These are phyloP conservation scores for Tenebrio molitor DNA, from an alignment of 1,140 invertebrate species.

Conservation along the genomic window DNA sequence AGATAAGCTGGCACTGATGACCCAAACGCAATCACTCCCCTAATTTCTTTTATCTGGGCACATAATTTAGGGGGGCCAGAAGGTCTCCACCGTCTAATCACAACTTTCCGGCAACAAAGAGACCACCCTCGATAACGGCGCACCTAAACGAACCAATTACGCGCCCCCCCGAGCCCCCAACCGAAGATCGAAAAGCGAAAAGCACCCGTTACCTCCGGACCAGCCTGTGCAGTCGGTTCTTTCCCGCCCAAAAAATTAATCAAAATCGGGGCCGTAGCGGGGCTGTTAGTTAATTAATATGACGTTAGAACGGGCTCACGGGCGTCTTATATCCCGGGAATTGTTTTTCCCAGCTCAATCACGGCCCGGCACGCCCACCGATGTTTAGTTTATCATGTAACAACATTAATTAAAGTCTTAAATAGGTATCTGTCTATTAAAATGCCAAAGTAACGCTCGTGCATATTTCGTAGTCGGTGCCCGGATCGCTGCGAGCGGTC, in stretches of 20 bases:
- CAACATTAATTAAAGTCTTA: conserved; percentile 58
- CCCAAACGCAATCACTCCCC: no score
- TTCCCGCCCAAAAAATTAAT: conserved; percentile 31
- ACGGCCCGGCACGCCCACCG: conserved; percentile 48
- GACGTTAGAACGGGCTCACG: conserved; percentile 37
- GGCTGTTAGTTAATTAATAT: conserved; percentile 29
- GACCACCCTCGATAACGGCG: conserved; percentile 19
- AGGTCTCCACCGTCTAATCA: no score
- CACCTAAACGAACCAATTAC: conserved; percentile 21
- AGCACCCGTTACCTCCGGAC: neutral
- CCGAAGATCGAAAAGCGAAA: no score
- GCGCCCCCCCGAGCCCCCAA: no score
- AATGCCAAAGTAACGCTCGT: conserved; percentile 50
- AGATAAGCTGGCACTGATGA: no score
- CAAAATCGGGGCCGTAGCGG: neutral
- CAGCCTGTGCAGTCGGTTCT: neutral
- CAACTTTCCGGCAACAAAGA: no score
- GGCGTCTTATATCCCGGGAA: conserved; percentile 32
- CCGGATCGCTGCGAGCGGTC: neutral
- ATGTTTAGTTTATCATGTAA: conserved; percentile 57
- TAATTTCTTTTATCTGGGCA: no score
- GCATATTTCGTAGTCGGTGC: conserved; percentile 14
- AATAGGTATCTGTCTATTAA: conserved; percentile 56
- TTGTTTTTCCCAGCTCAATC: conserved; percentile 50
- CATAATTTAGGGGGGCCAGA: no score